Evolutionary conservation across 1,140 invertebrate genomes (phyloP), one percentile per base, ranked within the genome.

Genomic region (Pseudomyrmex flavicornis): DNA sequence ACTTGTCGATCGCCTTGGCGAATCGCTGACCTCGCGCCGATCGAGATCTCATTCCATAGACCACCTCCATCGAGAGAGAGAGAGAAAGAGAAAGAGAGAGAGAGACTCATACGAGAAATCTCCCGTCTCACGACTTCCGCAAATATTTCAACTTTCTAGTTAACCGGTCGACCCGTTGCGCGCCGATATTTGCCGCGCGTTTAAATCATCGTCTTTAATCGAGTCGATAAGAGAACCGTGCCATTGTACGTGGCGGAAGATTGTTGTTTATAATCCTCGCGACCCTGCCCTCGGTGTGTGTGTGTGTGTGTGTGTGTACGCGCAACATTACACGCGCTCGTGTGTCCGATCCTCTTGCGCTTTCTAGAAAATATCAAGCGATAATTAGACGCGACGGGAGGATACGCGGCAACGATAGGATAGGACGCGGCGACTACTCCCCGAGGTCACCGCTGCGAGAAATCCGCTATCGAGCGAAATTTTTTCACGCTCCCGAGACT

Each of bases 71-170:
- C 35, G 35, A 26, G 20, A 22, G 20, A 22, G 20, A 22, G 20
- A 22, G 0, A 26, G 26, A 17, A 17, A 17, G 17, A 17, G 17
- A 17, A 0, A 26, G 1, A 26, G 22, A 26, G 22, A 3, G 62
- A 73, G 66, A 54, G 70, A 87, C 84, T 85, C 58, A 59, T 72
- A 52, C 56, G 66, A 87, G 85, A 87, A 84, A 88, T 87, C 56
- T 56, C 69, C 17, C 84, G 69, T 59, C 76, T 35, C 35, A 86
- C 80, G 73, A 87, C 82, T 87, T 84, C 74, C 86, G 13, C 13
- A 75, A 74, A 87, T 86, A 74, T 87, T 88, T 87, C 85, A 86
- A 87, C 85, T 88, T 87, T 87, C 86, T 80, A 87, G 74, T 73
- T 70, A 83, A 61, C 85, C 69, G 74, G 46, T 69, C 59, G 73